Percentiles rank a stretch among this genome's conserved stretches.
Conservation (phyloP, 2,888 invertebrate species). For the Thera britannica region DNA sequence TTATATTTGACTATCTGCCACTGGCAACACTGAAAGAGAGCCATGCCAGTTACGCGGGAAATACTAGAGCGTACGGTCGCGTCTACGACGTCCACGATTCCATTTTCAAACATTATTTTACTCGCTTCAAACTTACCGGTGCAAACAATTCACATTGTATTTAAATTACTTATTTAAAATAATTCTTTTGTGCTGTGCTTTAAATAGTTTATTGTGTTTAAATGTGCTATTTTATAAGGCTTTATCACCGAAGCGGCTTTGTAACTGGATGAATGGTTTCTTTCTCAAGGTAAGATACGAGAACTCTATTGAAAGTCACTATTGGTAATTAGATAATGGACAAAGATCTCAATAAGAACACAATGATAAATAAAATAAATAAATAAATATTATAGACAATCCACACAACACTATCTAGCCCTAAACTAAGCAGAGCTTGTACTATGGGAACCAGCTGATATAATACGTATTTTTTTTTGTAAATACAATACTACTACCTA, state of each 20-base stretch:
- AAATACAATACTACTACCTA: too few relatives aligned
- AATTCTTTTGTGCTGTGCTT: constrained; percentile 10
- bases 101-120: constrained; percentile 14
- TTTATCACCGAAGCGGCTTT: constrained; percentile 23
- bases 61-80: constrained; percentile 48
- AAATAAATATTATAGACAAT: too few relatives aligned
- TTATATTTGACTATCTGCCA: too few relatives aligned
- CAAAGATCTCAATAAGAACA: not conserved
- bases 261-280: constrained; percentile 30
- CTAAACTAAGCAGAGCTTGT: too few relatives aligned
- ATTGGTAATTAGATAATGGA: not conserved
- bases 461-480: too few relatives aligned
- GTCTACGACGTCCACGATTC: constrained; percentile 25
- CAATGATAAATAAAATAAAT: not conserved
- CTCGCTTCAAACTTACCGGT: constrained; percentile 9
- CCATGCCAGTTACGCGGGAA: constrained; percentile 67
- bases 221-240: constrained; percentile 26
- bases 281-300: constrained; percentile 24
- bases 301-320: not conserved
- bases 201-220: constrained; percentile 25
- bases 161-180: constrained; percentile 24
- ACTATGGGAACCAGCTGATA: too few relatives aligned
- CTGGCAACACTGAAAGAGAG: too few relatives aligned
- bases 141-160: constrained; percentile 27
- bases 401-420: too few relatives aligned